Conservation (phyloP, 2,888 invertebrate genomes). For the Tridacna crocea region DNA sequence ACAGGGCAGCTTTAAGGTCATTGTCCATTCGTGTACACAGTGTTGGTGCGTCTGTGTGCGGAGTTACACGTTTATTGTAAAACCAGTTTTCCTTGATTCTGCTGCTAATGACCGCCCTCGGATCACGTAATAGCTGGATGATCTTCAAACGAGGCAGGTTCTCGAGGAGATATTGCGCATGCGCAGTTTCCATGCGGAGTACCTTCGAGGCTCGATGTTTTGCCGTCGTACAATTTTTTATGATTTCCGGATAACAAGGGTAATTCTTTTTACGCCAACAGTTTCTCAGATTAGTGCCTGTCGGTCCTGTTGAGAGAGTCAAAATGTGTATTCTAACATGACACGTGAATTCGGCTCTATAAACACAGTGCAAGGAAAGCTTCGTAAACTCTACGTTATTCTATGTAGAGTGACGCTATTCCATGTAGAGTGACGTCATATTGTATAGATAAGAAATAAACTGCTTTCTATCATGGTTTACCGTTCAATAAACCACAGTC, state of each 20-base stretch:
- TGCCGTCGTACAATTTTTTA: not conserved
- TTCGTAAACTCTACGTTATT: too few species aligned
- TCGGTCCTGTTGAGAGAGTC: not conserved
- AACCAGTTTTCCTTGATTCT: not conserved
- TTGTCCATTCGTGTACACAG: not conserved
- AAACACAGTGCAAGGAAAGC: too few species aligned
- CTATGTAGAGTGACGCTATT: too few species aligned
- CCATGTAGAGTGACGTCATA: too few species aligned
- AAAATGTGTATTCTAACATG: too few species aligned
- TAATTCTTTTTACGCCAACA: not conserved
- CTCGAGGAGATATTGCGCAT: not conserved
- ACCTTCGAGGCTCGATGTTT: slow-evolving; percentile 1
- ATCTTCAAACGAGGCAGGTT: not conserved
- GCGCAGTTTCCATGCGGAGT: not conserved
- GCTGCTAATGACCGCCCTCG: not conserved
- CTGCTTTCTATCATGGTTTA: too few species aligned
- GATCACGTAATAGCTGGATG: not conserved
- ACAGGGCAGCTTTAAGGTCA: not conserved
- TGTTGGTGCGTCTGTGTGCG: not conserved
- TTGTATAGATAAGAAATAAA: too few species aligned
- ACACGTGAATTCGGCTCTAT: too few species aligned
- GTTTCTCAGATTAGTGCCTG: not conserved
- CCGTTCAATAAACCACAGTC: too few species aligned
- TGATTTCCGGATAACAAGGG: not conserved
- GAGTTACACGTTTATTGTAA: not conserved